Base-by-base conservation (phyloP, 2,888 invertebrate genomes). In the Cartodere bifasciata region DNA sequence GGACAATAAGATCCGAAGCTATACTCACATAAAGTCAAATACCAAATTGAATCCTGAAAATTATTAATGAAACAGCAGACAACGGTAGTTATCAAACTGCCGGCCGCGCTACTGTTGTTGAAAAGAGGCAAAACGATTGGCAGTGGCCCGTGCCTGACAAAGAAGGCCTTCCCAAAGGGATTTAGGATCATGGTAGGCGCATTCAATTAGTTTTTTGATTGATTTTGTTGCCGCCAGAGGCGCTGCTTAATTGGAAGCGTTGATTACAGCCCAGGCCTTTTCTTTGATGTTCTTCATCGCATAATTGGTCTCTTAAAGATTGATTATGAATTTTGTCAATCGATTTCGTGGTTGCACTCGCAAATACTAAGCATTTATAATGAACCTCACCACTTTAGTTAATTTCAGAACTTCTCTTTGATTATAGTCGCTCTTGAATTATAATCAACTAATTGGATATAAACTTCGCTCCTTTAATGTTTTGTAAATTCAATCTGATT, bases 171-270 rank as follows among this genome's bases (percentile, higher is more conserved):
- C n/a, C n/a, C n/a, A 46, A 48, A 48, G 50, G 53, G 54, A 55
- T 54, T 55, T 49, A 43, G 52, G 53, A 50, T 54, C 54, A 53
- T 47, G 50, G 54, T 53, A 52, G 55, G 55, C 55, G n/a, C n/a
- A 56, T 58, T 58, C 58, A 58, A 58, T 58, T 58, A 58, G 56
- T 56, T 58, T 58, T 58, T 58, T 58, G 56, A 58, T 58, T 57
- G 56, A 57, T 56, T 56, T 55, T 50, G 53, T 52, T 52, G 56
- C 54, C 54, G 53, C 53, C 52, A 53, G 56, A 50, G 52, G 55
- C 51, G 52, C 46, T 49, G 51, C 52, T 57, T 58, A 58, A 58
- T 58, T 57, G 58, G 55, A 54, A 56, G 55, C 56, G 56, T 58
- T 58, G 58, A 58, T 58, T 58, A 56, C 56, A 51, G 48, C 50